Evolutionary conservation across 2,888 invertebrate genomes (phyloP).

Genomic region (Lampropteryx suffumata): DNA sequence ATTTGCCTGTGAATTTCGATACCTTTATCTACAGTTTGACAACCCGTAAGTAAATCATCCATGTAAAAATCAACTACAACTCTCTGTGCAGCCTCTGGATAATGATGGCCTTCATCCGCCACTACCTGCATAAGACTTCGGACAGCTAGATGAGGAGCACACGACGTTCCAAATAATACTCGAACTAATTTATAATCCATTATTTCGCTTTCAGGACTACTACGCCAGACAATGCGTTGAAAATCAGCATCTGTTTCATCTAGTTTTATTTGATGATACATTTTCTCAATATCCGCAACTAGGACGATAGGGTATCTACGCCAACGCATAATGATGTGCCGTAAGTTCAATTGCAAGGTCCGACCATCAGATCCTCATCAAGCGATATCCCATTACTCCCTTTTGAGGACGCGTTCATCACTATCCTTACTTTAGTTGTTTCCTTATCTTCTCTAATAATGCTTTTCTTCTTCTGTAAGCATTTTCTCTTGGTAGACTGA

Average conservation of each 20-base stretch:
- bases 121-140: constrained; percentile 27
- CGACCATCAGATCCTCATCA: constrained; percentile 26
- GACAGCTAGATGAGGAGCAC: not conserved
- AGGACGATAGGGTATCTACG: constrained; percentile 15
- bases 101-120: constrained; percentile 28
- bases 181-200: not conserved
- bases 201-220: too few species aligned
- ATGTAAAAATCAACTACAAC: constrained; percentile 27
- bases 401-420: constrained; percentile 31
- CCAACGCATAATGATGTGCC: constrained; percentile 26
- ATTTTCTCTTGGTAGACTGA: not conserved
- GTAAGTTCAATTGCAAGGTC: constrained; percentile 25
- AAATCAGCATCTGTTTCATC: constrained; percentile 3
- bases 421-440: constrained; percentile 36
- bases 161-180: not conserved
- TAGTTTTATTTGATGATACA: constrained; percentile 21
- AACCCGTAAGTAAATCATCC: constrained; percentile 34
- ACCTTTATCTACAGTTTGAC: constrained; percentile 5
- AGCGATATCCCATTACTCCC: constrained; percentile 23
- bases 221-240: constrained; percentile 25
- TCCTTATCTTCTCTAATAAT: constrained; percentile 26
- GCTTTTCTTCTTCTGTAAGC: constrained; percentile 29
- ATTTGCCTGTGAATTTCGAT: not conserved
- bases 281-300: constrained; percentile 22
- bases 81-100: not conserved